phyloP scores from a whole-genome alignment of 2,797 vertebrate genomes.

The Chelon labrosus region DNA sequence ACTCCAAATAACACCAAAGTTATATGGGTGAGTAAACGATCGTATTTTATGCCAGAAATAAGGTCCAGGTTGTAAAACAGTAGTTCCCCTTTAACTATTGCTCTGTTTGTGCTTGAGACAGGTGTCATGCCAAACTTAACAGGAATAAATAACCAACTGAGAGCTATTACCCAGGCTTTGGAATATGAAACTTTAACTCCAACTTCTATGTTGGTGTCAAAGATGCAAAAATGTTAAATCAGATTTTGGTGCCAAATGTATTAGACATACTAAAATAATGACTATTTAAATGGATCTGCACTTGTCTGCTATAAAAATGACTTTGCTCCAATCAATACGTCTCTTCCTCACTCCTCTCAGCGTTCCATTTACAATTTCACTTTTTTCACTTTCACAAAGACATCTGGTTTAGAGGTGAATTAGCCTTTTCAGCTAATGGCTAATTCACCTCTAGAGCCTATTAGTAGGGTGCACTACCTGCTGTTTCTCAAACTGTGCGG shows the following conservation, averaged over 20 bases:
- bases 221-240: constrained; percentile 7
- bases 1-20: no score
- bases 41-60: no score
- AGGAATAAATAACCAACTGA: constrained; percentile 23
- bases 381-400: constrained; percentile 71
- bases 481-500: constrained; percentile 78
- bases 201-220: neutral
- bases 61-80: no score
- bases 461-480: constrained; percentile 75
- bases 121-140: constrained; percentile 59
- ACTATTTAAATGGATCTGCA: neutral
- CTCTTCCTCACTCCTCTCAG: constrained; percentile 6
- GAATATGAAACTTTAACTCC: neutral
- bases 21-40: no score
- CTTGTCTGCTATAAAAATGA: neutral
- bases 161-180: constrained; percentile 7
- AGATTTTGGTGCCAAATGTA: constrained; percentile 2
- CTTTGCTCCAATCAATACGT: constrained; percentile 25
- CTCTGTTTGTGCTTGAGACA: constrained; percentile 48
- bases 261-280: neutral
- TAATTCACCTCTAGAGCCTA: constrained; percentile 82
- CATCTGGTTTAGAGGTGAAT: constrained; percentile 82
- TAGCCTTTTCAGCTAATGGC: constrained; percentile 79
- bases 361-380: constrained; percentile 55
- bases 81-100: constrained; percentile 18